Base-by-base conservation (phyloP, 2,797 vertebrate genomes). In the Gambelia wislizenii region DNA sequence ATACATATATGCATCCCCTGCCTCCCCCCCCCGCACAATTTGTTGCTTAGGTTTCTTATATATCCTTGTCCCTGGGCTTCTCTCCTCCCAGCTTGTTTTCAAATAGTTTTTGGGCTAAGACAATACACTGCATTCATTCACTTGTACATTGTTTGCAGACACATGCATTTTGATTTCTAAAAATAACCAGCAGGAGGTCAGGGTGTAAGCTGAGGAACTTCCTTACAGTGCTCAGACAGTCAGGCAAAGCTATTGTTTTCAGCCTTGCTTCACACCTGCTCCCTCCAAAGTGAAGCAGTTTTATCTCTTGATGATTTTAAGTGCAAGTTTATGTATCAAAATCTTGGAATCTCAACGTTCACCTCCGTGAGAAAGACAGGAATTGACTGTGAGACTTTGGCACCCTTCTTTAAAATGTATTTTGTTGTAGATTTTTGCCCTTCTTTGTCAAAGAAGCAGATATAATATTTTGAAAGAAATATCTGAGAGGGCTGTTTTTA, bases 111-210 rank as follows among this genome's bases (percentile, higher is more conserved):
- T 70, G 80, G 70, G 22, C 81, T 67, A 76, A 76, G 59, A 54
- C 20, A 54, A 75, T 85, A 39, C n/a, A 56, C 13, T 85, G 49
- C 67, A 74, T 84, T 75, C 87, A 54, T 88, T 56, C 75, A 30
- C 25, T 16, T 64, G 5, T 36, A 49, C 5, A 12, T 39, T 39
- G 5, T 86, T 59, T 76, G 72, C n/a, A 69, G 47, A 69, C 47
- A 69, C 47, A n/a, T 36, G 13, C n/a, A 30, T 84, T 88, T 84
- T 2, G 36, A 39, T 84, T 88, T 67, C 59, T 77, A 84, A 84
- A 84, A 88, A 78, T 54, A 88, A 59, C 36, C 36, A 42, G 36
- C 18, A 49, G 59, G 74, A 86, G 84, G 42, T 86, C 42, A 64
- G 25, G 59, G 81, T 25, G 20, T 54, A 49, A 76, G 9, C 33